Conservation (phyloP, 2,797 vertebrate genomes). For the Macropodus opercularis region DNA sequence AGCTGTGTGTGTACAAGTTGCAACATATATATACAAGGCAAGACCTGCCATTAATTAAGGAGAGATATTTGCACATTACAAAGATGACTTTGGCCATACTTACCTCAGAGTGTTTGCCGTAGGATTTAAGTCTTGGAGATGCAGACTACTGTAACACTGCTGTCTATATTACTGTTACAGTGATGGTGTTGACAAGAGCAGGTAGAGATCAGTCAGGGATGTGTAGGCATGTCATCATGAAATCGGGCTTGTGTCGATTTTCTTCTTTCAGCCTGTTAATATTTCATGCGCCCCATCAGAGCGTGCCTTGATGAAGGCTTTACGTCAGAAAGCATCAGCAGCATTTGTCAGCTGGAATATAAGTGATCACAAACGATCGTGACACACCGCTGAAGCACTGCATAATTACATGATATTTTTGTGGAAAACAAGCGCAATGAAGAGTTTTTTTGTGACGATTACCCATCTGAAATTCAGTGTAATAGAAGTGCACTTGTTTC, state of each 20-base stretch:
- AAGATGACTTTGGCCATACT: too few species aligned
- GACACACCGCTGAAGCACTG: neutral
- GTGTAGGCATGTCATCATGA: neutral
- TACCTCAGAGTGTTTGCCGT: too few species aligned
- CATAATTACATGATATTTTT: neutral
- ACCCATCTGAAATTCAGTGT: neutral
- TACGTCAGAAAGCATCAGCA: neutral
- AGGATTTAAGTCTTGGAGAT: too few species aligned
- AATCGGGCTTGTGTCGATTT: neutral
- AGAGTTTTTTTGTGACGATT: neutral
- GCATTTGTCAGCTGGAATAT: neutral
- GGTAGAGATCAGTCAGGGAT: too few species aligned
- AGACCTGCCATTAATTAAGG: too few species aligned
- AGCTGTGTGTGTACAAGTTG: too few species aligned
- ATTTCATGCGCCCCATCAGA: neutral
- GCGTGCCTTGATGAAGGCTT: too few species aligned
- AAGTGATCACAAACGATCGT: neutral
- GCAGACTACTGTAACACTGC: neutral
- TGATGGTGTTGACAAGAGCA: too few species aligned
- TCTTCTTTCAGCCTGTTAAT: neutral
- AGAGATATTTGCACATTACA: neutral
- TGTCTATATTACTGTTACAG: neutral
- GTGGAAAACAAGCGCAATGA: neutral
- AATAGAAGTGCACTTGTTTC: slow-evolving; percentile 1
- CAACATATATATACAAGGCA: too few species aligned